Evolutionary conservation across 2,888 invertebrate species (phyloP).

Genomic region (Erebia epiphron): DNA sequence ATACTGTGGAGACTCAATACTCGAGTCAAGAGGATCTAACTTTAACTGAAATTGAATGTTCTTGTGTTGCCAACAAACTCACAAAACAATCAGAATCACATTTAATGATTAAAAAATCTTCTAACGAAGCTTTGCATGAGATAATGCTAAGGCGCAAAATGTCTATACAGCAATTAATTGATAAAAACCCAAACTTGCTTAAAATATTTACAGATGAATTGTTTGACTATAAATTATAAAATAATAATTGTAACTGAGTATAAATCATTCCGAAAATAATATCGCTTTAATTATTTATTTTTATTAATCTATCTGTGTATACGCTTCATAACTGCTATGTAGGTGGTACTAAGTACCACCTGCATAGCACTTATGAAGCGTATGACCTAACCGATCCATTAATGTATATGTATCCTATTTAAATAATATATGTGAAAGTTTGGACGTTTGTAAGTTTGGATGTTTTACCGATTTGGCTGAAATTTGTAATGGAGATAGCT

Average conservation of each 20-base stretch:
- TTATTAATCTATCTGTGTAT: too few species aligned
- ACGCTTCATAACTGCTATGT: too few species aligned
- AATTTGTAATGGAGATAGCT: too few species aligned
- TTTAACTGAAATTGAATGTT: conserved; percentile 48
- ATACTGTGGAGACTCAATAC: conserved; percentile 64
- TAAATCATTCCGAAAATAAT: too few species aligned
- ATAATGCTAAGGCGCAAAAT: conserved; percentile 54
- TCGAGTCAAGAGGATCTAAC: conserved; percentile 64
- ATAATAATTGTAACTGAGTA: too few species aligned
- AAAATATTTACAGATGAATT: conserved; percentile 69
- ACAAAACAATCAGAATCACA: conserved; percentile 31
- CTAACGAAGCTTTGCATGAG: conserved; percentile 46
- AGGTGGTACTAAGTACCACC: too few species aligned
- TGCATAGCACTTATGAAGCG: too few species aligned
- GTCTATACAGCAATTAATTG: conserved; percentile 57
- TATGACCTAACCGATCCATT: too few species aligned
- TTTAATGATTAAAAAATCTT: conserved; percentile 32
- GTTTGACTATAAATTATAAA: conserved; percentile 51
- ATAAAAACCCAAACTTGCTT: conserved; percentile 61
- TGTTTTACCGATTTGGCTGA: too few species aligned
- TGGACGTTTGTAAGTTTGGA: too few species aligned
- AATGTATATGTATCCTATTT: too few species aligned
- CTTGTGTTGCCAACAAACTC: conserved; percentile 49
- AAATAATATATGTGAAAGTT: too few species aligned
- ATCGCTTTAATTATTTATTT: background rate